Percentiles rank a stretch among this genome's conserved stretches.
phyloP scores from a whole-genome alignment of 2,113 vertebrate species.

The Urocynchramus pylzowi region DNA sequence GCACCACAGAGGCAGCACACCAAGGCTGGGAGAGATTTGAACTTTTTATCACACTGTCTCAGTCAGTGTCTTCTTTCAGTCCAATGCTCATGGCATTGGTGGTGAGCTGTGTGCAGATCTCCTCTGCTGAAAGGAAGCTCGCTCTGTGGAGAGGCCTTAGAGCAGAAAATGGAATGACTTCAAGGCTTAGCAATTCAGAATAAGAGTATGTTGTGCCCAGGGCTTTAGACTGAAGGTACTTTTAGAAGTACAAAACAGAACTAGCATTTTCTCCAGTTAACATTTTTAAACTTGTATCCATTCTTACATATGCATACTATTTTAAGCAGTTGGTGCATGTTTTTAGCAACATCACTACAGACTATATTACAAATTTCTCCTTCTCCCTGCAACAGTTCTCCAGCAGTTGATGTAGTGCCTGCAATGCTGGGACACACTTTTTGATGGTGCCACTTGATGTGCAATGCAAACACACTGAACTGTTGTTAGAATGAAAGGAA shows the following conservation, averaged over 20 bases:
- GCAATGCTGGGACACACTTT: neutral
- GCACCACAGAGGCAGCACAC: neutral
- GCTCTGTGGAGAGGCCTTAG: neutral
- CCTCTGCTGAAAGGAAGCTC: neutral
- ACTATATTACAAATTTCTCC: neutral
- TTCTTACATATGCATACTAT: neutral
- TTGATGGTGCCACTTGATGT: neutral
- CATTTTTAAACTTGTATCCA: neutral
- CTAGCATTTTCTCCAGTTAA: neutral
- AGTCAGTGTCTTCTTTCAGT: neutral
- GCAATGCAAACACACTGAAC: neutral
- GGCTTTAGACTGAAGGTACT: neutral
- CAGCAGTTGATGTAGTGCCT: neutral
- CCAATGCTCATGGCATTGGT: neutral
- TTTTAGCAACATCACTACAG: neutral
- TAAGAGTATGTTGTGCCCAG: neutral
- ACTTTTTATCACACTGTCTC: neutral
- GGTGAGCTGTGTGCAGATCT: neutral
- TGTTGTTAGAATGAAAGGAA: conserved; percentile 13
- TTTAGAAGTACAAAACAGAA: neutral
- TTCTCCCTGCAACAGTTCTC: neutral
- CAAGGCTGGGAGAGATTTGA: neutral
- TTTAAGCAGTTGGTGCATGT: neutral
- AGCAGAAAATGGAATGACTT: neutral
- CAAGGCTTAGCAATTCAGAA: neutral